These are phyloP conservation scores for Zootermopsis nevadensis DNA, from an alignment of 2,888 invertebrate genomes.

Conservation along the genomic window DNA sequence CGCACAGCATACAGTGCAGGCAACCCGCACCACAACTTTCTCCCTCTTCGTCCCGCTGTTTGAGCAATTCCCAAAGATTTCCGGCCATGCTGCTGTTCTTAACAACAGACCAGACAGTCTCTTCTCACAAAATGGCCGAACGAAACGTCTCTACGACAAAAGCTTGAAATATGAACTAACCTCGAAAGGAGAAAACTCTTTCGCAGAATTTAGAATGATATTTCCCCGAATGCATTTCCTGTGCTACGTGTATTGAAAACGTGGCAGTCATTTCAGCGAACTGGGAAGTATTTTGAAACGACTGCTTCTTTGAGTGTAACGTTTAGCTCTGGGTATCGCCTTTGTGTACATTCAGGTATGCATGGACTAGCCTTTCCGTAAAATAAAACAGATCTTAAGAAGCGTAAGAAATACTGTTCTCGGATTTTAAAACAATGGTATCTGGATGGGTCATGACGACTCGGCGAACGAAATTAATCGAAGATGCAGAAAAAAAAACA, in stretches of 20 bases:
- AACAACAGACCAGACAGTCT: slow-evolving; percentile 21
- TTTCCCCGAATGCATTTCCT: background rate
- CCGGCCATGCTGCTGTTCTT: slow-evolving; percentile 32
- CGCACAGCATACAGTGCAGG: slow-evolving; percentile 7
- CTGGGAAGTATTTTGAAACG: no score
- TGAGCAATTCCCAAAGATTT: slow-evolving; percentile 40
- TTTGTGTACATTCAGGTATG: no score
- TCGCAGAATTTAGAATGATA: background rate
- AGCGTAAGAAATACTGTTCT: no score
- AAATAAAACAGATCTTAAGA: no score
- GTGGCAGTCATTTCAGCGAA: no score
- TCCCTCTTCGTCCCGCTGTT: slow-evolving; percentile 1
- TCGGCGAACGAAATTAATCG: no score
- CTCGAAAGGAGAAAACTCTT: slow-evolving; percentile 1
- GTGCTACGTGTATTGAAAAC: background rate
- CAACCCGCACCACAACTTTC: slow-evolving; percentile 13
- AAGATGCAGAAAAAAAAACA: no score
- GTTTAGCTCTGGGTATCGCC: no score
- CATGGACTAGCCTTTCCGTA: no score
- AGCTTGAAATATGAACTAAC: background rate
- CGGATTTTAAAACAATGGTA: no score
- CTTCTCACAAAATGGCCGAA: slow-evolving; percentile 34
- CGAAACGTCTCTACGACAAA: slow-evolving; percentile 29
- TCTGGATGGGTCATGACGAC: no score
- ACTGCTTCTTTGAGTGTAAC: no score